Base-by-base conservation (phyloP, 2,113 vertebrate species). In the Hippocampus abdominalis region DNA sequence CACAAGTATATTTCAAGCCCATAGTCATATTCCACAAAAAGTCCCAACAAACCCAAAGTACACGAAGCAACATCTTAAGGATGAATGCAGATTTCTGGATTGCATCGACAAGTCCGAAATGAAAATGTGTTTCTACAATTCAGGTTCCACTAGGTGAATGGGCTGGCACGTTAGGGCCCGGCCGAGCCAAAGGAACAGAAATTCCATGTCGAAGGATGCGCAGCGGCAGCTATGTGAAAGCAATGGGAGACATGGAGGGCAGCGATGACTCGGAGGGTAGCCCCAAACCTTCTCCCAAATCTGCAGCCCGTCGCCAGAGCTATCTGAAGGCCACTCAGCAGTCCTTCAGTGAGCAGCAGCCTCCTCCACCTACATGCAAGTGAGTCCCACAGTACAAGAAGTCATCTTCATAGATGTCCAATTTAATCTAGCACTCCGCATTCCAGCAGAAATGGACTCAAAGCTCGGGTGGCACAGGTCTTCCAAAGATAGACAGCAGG, bases 241-340 rank as follows among this genome's bases (percentile, higher is more conserved):
- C 97, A 71, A 99, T 99, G 96, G 97, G 94, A 54, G 97, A 99
- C 75, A 12, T 90, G 54, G 97, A 96, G 21, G 97, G 98, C 71
- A 89, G 87, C 0, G 98, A 97, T 2, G 97, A 98, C 81, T 98
- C 96, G 1, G 96, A 95, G 81, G 93, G 91, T 81, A 98, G 97
- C 87, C 97, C 95, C 71, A 98, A 98, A 87, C 96, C 96, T 64
- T 99, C 97, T 13, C 97, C 97, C 0, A 98, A 99, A 89, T 94
- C 93, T 46, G 93, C 97, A 42, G 96, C 97, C 8, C 94, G 97
- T 74, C 94, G 97, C 81, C 96, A 99, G 90, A 99, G 97, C 93
- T 99, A 99, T 93, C 92, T 99, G 91, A 96, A 96, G 85, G 97
- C 97, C 88, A 99, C 97, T 3, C 97, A 99, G 84, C 95, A 94